phyloP scores from a whole-genome alignment of 2,113 vertebrate genomes.

The Galbula dea region DNA sequence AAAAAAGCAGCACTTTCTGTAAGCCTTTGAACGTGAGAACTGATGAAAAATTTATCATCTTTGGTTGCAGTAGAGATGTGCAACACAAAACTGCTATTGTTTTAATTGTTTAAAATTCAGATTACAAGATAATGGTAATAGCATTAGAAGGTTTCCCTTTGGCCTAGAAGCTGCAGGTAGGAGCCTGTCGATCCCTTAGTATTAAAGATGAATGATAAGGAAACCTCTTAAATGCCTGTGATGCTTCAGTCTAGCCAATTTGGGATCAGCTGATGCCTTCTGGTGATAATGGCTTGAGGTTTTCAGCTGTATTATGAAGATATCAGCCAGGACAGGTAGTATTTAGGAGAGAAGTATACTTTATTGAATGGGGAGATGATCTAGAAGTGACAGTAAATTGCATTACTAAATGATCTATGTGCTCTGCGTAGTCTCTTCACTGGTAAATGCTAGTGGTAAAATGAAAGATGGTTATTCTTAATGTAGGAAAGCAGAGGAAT shows the following conservation, averaged over 20 bases:
- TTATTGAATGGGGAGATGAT: conserved; percentile 46
- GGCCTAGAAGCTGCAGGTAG: conserved; percentile 50
- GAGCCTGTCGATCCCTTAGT: conserved; percentile 47
- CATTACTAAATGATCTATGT: conserved; percentile 43
- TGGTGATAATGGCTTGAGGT: conserved; percentile 50
- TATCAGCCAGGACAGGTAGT: conserved; percentile 43
- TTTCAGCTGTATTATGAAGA: conserved; percentile 64
- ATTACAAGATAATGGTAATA: conserved; percentile 66
- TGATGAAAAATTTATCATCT: background rate
- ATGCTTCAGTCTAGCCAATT: conserved; percentile 47
- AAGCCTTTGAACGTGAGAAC: background rate
- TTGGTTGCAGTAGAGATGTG: background rate
- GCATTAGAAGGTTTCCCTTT: conserved; percentile 46
- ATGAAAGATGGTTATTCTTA: conserved; percentile 19
- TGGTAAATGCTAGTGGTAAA: background rate
- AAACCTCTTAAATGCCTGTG: conserved; percentile 50
- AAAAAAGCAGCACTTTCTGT: background rate
- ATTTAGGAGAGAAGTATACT: conserved; percentile 27
- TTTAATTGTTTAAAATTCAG: conserved; percentile 66
- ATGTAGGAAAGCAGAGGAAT: conserved; percentile 20
- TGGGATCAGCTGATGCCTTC: conserved; percentile 58
- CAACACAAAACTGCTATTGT: conserved; percentile 30
- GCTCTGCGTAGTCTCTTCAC: background rate
- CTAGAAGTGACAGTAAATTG: conserved; percentile 48
- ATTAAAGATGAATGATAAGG: conserved; percentile 65